Evolutionary conservation across 2,797 vertebrate species (phyloP).

Genomic region (Pseudomugil tenellus): DNA sequence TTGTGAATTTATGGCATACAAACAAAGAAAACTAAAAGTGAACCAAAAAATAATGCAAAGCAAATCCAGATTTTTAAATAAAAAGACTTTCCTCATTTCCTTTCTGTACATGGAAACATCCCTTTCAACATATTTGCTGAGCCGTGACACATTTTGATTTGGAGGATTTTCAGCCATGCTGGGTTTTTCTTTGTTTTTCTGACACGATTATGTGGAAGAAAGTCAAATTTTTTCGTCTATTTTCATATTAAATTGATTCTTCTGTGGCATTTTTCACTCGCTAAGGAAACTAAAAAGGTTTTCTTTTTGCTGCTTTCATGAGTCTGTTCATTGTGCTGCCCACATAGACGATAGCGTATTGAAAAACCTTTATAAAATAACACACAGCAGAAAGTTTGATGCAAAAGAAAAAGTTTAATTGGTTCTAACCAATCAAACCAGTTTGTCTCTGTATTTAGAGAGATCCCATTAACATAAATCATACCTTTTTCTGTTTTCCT

Average conservation of each 20-base stretch:
- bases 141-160: neutral
- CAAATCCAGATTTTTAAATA: too few relatives aligned
- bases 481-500: too few relatives aligned
- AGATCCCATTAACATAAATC: neutral
- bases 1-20: too few relatives aligned
- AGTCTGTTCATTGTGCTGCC: neutral
- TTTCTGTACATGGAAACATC: neutral
- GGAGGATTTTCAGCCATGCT: neutral
- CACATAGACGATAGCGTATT: neutral
- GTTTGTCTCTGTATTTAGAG: neutral
- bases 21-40: too few relatives aligned
- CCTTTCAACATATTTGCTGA: neutral
- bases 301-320: neutral
- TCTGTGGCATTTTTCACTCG: neutral
- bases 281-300: neutral
- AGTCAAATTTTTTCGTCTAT: neutral
- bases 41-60: too few relatives aligned
- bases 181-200: neutral
- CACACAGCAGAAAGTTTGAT: neutral
- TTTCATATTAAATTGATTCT: neutral
- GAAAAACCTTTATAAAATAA: neutral
- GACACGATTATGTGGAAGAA: neutral
- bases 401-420: neutral
- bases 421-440: too few relatives aligned
- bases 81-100: too few relatives aligned